Evolutionary conservation across 30 jellyfish, hydroid and myxozoan species (phyloP).

Genomic region (Mastigias papua): DNA sequence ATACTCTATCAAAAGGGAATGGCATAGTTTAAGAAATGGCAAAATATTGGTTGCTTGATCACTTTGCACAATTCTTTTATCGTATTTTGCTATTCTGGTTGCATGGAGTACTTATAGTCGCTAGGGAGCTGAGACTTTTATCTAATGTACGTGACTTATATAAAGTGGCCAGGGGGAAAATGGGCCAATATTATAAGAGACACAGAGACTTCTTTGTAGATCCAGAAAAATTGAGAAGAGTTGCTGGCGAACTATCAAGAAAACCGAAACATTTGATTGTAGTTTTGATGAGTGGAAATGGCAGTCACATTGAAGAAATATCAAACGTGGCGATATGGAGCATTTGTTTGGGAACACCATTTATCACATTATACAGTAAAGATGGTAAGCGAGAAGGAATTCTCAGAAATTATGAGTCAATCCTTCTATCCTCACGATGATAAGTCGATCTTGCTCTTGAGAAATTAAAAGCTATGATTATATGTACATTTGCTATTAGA

Average conservation of each 20-base stretch:
- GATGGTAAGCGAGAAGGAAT: constrained; percentile 13
- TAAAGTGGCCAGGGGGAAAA: background rate
- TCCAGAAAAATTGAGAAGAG: background rate
- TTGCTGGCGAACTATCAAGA: constrained; percentile 9
- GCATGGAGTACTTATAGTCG: background rate
- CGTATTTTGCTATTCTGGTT: background rate
- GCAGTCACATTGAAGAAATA: constrained; percentile 5
- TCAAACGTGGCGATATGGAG: constrained; percentile 40
- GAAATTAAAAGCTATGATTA: too few relatives aligned
- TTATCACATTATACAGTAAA: constrained; percentile 29
- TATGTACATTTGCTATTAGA: too few relatives aligned
- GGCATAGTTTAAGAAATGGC: background rate
- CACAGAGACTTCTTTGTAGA: background rate
- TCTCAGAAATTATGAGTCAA: background rate
- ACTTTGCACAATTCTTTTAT: background rate
- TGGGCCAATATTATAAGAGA: background rate
- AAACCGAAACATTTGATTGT: constrained; percentile 22
- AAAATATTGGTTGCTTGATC: background rate
- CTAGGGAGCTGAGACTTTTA: background rate
- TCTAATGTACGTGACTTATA: background rate
- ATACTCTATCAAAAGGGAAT: background rate
- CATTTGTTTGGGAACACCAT: constrained; percentile 18
- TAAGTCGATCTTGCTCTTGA: too few relatives aligned
- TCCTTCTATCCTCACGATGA: too few relatives aligned
- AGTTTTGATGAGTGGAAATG: constrained; percentile 14